Evolutionary conservation across 1,140 invertebrate genomes (phyloP), one percentile per base, ranked within the genome.

Genomic region (Temnothorax longispinosus): DNA sequence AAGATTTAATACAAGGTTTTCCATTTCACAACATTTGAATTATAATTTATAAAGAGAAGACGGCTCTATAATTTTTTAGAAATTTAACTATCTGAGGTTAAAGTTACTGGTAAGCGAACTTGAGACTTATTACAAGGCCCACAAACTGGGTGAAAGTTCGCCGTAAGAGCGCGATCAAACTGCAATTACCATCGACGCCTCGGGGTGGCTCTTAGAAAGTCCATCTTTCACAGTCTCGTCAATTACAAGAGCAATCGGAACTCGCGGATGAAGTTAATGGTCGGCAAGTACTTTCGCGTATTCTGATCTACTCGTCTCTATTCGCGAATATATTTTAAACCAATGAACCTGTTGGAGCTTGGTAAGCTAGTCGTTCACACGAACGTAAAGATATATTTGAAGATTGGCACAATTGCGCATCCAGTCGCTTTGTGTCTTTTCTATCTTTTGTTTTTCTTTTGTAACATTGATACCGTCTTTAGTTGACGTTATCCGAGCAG

Each of bases 171-270:
- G 32, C 85, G 88, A 89, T 89, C 89, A 87, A 90, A 90, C 78
- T 89, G 72, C 88, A 84, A 90, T 90, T 90, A 89, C 85, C 85
- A 87, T 65, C 76, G 64, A 27, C 47, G 56, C 58, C 56, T 69
- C 38, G 15, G 52, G 54, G 50, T 18, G 56, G 69, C 50, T 54
- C 77, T 84, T 72, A 21, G 78, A 67, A 80, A 87, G 78, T 90
- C 77, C 85, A 32, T 89, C 89, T 90, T 88, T 90, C 82, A 81
- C 84, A 88, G 86, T 89, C 74, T 80, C 74, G 58, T 76, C 88
- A 52, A 90, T 90, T 90, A 90, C 89, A 88, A 88, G 88, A 87
- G 89, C 88, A 90, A 90, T 87, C 69, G 89, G 74, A 90, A 87
- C 85, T 89, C 87, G 47, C 32, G 35, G 65, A 18, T n/a, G 67